A percentile compares a stretch with the other conserved stretches of the same genome.
phyloP scores from a whole-genome alignment of 2,888 invertebrate genomes.

The Conchocele bisecta region DNA sequence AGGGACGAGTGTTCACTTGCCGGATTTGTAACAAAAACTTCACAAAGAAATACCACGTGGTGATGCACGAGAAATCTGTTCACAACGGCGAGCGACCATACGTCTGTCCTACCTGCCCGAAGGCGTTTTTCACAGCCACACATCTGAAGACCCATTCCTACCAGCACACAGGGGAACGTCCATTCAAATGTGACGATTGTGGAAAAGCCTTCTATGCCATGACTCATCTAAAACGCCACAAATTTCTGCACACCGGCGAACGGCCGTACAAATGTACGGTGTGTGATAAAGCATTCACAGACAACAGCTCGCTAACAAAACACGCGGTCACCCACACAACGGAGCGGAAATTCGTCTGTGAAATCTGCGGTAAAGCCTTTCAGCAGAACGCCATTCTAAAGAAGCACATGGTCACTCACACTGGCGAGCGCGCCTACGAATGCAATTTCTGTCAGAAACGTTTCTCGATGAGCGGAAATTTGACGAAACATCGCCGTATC shows the following conservation, averaged over 20 bases:
- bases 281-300: constrained; percentile 7
- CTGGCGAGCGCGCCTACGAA: constrained; percentile 3
- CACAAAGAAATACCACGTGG: too few relatives aligned
- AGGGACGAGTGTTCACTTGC: too few relatives aligned
- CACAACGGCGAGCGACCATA: too few relatives aligned
- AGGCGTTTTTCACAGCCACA: too few relatives aligned
- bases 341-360: constrained; percentile 2
- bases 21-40: too few relatives aligned
- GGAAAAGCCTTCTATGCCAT: background rate
- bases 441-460: constrained; percentile 4
- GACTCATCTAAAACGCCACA: background rate
- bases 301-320: background rate
- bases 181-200: constrained; percentile 5
- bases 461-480: background rate
- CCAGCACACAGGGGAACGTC: too few relatives aligned
- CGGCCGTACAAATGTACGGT: background rate
- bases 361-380: constrained; percentile 5
- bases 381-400: background rate
- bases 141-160: too few relatives aligned
- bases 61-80: too few relatives aligned
- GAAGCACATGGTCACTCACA: constrained; percentile 10
- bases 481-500: background rate
- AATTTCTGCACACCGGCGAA: background rate
- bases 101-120: too few relatives aligned
- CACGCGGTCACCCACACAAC: background rate